A percentile compares a stretch with the other conserved stretches of the same genome.
These are phyloP conservation scores for Oreotrochilus melanogaster DNA, from an alignment of 2,113 vertebrate genomes.

Conservation along the genomic window DNA sequence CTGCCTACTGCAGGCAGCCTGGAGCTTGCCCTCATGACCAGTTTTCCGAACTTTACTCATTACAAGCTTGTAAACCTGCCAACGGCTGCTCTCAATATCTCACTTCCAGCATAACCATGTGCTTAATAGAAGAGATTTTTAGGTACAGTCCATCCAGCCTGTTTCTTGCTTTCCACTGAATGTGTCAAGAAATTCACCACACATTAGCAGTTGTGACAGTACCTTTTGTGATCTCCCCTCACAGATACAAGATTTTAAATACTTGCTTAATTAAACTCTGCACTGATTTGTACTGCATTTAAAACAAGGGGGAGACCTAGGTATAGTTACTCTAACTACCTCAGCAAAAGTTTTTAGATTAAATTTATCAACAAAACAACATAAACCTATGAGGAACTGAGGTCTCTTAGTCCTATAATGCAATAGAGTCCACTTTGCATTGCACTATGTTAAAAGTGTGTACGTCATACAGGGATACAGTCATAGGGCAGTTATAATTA, in stretches of 20 bases:
- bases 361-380: neutral
- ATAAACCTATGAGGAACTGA: neutral
- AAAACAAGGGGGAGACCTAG: neutral
- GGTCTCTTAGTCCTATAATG: neutral
- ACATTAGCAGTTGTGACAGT: neutral
- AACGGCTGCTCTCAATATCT: neutral
- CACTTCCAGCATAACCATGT: neutral
- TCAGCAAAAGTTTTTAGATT: neutral
- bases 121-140: neutral
- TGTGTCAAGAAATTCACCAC: neutral
- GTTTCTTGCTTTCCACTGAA: neutral
- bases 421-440: neutral
- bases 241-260: neutral
- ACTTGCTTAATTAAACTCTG: neutral
- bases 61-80: neutral
- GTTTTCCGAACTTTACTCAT: neutral
- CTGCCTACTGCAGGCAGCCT: neutral
- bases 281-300: neutral
- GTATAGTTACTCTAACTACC: neutral
- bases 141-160: neutral
- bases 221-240: neutral
- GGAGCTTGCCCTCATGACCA: neutral
- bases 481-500: conserved; percentile 12
- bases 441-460: neutral
- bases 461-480: neutral